Percentiles rank a stretch among this genome's conserved stretches.
phyloP scores from a whole-genome alignment of 2,797 vertebrate genomes.

The Hyperoplus lanceolatus region DNA sequence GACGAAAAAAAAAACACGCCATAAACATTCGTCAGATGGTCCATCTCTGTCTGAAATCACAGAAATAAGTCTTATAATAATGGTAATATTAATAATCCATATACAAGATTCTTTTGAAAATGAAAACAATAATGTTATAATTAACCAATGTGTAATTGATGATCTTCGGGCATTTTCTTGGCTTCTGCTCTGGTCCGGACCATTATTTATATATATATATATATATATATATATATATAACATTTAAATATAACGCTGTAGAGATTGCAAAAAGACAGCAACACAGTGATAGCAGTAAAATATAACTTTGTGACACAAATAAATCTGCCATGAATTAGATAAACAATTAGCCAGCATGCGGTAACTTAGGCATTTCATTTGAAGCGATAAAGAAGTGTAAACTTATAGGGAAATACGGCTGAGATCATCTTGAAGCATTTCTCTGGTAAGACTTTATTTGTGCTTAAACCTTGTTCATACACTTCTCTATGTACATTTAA shows the following conservation, averaged over 20 bases:
- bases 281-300: slow-evolving; percentile 9
- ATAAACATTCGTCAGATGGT: slow-evolving; percentile 4
- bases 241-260: slow-evolving; percentile 31
- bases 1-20: slow-evolving; percentile 31
- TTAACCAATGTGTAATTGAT: background rate
- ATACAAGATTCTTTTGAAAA: background rate
- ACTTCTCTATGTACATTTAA: background rate
- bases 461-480: slow-evolving; percentile 37
- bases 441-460: slow-evolving; percentile 33
- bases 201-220: no score
- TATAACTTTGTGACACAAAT: background rate
- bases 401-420: slow-evolving; percentile 10
- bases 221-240: no score
- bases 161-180: background rate
- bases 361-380: background rate
- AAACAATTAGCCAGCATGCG: slow-evolving; percentile 33
- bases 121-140: background rate
- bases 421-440: slow-evolving; percentile 33
- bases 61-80: background rate
- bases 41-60: background rate
- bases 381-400: background rate
- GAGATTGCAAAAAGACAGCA: slow-evolving; percentile 1
- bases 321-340: background rate
- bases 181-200: background rate
- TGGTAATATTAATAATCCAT: background rate